Evolutionary conservation across 2,888 invertebrate species (phyloP).

Genomic region (Dysmachus trigonus): DNA sequence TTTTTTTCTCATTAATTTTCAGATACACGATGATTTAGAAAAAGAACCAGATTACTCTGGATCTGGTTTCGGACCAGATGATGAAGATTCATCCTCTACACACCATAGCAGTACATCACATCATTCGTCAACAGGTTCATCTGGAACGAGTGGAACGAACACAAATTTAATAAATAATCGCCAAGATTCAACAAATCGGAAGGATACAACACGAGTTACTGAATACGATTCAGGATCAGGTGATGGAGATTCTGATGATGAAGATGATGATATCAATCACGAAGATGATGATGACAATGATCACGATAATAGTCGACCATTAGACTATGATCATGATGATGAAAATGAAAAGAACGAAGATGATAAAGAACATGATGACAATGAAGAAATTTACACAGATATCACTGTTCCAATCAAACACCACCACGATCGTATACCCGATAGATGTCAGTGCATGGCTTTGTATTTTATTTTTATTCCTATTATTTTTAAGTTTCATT

Average conservation of each 20-base stretch:
- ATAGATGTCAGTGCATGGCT: conserved; percentile 52
- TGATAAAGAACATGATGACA: conserved; percentile 49
- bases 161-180: conserved; percentile 53
- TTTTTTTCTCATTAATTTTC: conserved; percentile 50
- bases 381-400: conserved; percentile 55
- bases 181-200: conserved; percentile 58
- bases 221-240: conserved; percentile 53
- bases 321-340: conserved; percentile 33
- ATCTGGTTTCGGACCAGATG: conserved; percentile 85
- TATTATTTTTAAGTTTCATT: conserved; percentile 35
- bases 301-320: conserved; percentile 11
- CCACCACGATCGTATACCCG: conserved; percentile 43
- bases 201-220: conserved; percentile 51
- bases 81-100: conserved; percentile 71
- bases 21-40: conserved; percentile 66
- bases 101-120: conserved; percentile 54
- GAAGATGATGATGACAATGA: conserved; percentile 36
- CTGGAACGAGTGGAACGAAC: neutral
- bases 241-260: conserved; percentile 53
- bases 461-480: conserved; percentile 48
- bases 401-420: conserved; percentile 44
- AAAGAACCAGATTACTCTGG: conserved; percentile 85
- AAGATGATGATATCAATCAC: conserved; percentile 51
- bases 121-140: conserved; percentile 50
- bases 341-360: conserved; percentile 7